A percentile compares a stretch with the other conserved stretches of the same genome.
These are phyloP conservation scores for Protobothrops flavoviridis DNA, from an alignment of 2,113 vertebrate species.

Conservation along the genomic window DNA sequence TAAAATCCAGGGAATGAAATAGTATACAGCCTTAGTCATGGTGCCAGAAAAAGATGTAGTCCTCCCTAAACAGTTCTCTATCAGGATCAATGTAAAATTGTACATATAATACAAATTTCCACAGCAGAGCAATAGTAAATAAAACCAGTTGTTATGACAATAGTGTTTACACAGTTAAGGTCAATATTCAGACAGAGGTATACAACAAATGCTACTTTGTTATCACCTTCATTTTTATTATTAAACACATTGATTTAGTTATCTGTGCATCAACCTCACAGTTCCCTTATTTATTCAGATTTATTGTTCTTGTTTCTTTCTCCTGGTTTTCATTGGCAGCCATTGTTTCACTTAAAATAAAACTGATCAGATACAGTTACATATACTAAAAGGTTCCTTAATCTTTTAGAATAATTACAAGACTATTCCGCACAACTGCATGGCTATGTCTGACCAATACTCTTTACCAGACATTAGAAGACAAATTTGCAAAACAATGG, in stretches of 20 bases:
- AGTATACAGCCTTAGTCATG: conserved; percentile 25
- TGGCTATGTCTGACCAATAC: neutral
- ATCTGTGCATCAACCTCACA: neutral
- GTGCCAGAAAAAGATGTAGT: neutral
- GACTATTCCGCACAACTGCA: neutral
- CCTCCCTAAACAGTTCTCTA: neutral
- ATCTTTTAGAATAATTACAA: neutral
- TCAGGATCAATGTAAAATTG: neutral
- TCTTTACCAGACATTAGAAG: neutral
- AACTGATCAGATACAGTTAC: neutral
- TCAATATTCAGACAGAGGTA: neutral
- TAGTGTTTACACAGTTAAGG: neutral
- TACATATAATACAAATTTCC: neutral
- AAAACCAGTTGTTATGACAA: neutral
- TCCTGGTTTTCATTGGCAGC: neutral
- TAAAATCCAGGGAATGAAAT: conserved; percentile 40
- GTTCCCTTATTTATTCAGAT: neutral
- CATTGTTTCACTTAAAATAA: neutral
- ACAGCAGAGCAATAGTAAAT: neutral
- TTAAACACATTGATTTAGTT: neutral
- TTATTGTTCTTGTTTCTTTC: neutral
- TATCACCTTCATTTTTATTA: neutral
- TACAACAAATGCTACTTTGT: neutral
- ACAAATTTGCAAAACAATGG: neutral
- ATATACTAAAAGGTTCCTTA: neutral